Conservation (phyloP, 2,113 vertebrate genomes). For the Plecturocebus donacophilus region DNA sequence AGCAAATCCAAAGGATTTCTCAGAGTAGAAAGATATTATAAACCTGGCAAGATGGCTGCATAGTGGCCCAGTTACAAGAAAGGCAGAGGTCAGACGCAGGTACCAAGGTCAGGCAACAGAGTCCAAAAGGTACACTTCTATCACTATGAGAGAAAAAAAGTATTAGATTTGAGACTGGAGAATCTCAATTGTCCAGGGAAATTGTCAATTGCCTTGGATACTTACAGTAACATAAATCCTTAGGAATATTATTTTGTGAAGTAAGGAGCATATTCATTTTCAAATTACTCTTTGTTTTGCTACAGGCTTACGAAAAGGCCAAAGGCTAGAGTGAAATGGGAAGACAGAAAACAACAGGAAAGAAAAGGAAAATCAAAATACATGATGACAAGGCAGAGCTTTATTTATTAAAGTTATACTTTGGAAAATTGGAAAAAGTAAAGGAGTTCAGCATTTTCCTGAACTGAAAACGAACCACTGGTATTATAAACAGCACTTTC, state of each 20-base stretch:
- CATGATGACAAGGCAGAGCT: neutral
- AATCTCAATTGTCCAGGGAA: too few relatives aligned
- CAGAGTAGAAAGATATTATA: neutral
- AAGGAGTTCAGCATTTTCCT: conserved; percentile 7
- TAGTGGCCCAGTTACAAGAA: neutral
- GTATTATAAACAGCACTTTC: neutral
- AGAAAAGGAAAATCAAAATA: neutral
- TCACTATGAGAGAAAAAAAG: neutral
- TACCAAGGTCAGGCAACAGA: neutral
- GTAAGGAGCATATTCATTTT: neutral
- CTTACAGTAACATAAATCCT: neutral
- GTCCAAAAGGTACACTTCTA: neutral
- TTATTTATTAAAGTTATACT: conserved; percentile 15
- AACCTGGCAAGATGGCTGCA: neutral
- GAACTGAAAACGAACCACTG: neutral
- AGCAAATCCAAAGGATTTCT: conserved; percentile 31
- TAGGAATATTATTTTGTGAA: neutral
- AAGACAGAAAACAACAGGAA: neutral
- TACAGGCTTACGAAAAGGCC: neutral
- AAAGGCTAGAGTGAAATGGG: neutral
- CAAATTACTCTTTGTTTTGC: conserved; percentile 16
- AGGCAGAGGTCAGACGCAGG: neutral
- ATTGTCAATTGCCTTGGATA: neutral
- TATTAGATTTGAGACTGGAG: neutral
- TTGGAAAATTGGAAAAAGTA: neutral